Percentiles rank a stretch among this genome's conserved stretches.
Evolutionary conservation across 2,888 invertebrate genomes (phyloP).

Genomic region (Drosophila fulvimacula): DNA sequence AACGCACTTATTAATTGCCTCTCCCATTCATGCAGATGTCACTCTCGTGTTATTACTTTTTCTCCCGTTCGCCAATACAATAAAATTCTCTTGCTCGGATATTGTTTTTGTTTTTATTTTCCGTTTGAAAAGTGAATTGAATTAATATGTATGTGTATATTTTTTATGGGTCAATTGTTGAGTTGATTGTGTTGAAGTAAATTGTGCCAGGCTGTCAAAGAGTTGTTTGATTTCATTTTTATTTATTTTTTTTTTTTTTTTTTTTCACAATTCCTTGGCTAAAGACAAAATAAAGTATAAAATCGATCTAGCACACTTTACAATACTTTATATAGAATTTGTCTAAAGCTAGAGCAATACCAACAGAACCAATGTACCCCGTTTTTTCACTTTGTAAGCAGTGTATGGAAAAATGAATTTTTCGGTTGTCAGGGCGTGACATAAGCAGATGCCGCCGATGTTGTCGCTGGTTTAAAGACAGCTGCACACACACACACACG

Average conservation of each 20-base stretch:
- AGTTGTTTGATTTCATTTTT: not conserved
- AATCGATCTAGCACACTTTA: not conserved
- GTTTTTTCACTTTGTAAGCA: not conserved
- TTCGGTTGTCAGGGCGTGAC: conserved; percentile 63
- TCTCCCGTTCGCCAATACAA: not conserved
- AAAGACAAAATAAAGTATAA: not conserved
- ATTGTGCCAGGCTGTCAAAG: conserved; percentile 22
- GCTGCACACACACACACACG: conserved; percentile 14
- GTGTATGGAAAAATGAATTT: conserved; percentile 23
- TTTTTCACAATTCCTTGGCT: not conserved
- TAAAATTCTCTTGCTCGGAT: too few relatives aligned
- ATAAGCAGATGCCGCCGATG: conserved; percentile 69
- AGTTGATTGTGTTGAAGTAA: conserved; percentile 13
- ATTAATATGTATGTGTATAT: not conserved
- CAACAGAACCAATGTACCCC: not conserved
- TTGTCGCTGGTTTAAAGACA: conserved; percentile 48
- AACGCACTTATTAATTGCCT: too few relatives aligned
- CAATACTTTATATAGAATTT: not conserved
- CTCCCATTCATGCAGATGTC: not conserved
- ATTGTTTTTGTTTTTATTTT: not conserved
- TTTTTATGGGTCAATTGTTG: not conserved
- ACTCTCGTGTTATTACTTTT: not conserved
- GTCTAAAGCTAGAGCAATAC: not conserved
- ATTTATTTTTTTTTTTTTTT: not conserved
- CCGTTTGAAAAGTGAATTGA: conserved; percentile 38